Evolutionary conservation across 1,140 invertebrate species (phyloP), one percentile per base, ranked within the genome.

Genomic region (Apocrypta bakeri): DNA sequence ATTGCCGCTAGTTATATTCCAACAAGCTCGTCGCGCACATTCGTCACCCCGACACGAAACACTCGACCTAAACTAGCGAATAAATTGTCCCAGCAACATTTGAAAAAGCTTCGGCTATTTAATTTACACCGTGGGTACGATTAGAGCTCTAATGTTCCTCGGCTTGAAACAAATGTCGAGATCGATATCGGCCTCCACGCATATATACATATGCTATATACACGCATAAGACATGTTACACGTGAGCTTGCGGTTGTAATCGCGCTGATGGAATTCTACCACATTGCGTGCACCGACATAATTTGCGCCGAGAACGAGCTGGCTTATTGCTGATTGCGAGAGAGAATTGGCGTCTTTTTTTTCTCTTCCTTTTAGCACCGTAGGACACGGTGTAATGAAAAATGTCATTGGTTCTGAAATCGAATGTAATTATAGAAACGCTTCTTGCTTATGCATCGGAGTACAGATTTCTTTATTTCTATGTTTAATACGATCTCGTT

Each of bases 111-210:
- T n/a, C 29, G 21, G 1, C 14, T 21, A 29, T 71, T 37, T 71
- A 37, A 37, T 71, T 71, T 33, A 29, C 24, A 48, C 9, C 8
- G 40, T 29, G 7, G 17, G 37, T 24, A 37, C 24, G 40, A 74
- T 74, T 75, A 82, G 73, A 80, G 31, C 2, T 11, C n/a, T 33
- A n/a, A 9, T 21, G 69, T 71, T 21, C 1, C 31, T 71, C 74
- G 56, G 81, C 7, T 17, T 12, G 80, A 85, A 86, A 85, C 85
- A 85, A 86, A 87, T 85, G 83, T 81, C 64, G 80, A 84, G 85
- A 85, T 86, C 85, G 83, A 87, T 86, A 86, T 87, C 84, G 25
- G 17, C 33, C 7, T 56, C 17, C 48, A 0, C 21, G 48, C 48
- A 6, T 42, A 42, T 12, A 42, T 12, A 42, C 40, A 3, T 9